These are phyloP conservation scores for Toxotes lorentzi DNA, from an alignment of 2,797 vertebrate species.

Conservation along the genomic window DNA sequence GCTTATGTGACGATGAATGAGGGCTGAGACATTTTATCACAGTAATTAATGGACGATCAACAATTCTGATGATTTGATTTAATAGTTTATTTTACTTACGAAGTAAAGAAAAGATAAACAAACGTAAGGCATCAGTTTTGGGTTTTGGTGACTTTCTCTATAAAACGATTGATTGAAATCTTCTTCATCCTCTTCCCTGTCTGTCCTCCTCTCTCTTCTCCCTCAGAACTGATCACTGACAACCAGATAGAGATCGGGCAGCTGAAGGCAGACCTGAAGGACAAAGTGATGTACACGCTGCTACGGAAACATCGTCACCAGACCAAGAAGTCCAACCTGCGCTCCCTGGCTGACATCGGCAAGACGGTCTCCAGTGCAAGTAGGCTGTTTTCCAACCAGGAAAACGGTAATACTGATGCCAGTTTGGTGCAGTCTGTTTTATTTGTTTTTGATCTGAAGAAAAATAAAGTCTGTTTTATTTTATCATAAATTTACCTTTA, in stretches of 20 bases:
- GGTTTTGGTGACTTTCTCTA: no score
- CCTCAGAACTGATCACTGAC: conserved; percentile 93
- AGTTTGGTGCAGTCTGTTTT: conserved; percentile 84
- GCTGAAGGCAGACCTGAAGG: conserved; percentile 93
- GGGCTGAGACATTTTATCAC: no score
- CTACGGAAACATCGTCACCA: conserved; percentile 97
- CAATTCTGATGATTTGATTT: no score
- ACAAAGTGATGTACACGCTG: conserved; percentile 96
- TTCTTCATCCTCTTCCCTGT: background rate
- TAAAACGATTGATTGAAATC: background rate
- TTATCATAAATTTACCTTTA: no score
- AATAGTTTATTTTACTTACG: no score
- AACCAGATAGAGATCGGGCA: conserved; percentile 95
- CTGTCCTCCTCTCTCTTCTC: background rate
- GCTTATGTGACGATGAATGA: background rate
- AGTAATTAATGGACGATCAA: no score
- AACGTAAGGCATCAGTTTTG: background rate
- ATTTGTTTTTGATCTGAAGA: conserved; percentile 12
- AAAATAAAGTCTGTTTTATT: background rate
- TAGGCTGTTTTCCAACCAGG: conserved; percentile 98
- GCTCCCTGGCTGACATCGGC: conserved; percentile 96
- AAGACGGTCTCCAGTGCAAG: conserved; percentile 99
- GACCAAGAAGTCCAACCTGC: conserved; percentile 99
- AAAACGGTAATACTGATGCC: conserved; percentile 95
- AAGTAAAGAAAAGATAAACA: background rate